phyloP scores from a whole-genome alignment of 2,888 invertebrate genomes.

The Doris montereyensis region DNA sequence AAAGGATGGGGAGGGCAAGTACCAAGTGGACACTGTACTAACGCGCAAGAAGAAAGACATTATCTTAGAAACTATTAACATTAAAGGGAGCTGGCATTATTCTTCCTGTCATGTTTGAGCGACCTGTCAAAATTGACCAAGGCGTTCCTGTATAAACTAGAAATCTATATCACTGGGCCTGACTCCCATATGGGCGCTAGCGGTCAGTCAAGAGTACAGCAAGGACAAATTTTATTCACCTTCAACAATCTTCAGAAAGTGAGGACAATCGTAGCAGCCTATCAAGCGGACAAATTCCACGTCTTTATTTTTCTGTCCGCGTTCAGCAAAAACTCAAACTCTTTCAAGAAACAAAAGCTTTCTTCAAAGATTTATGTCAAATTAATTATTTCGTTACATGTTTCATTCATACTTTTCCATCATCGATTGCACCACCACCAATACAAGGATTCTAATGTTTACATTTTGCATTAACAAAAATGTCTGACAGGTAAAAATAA shows the following conservation, averaged over 20 bases:
- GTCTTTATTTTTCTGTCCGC: too few species aligned
- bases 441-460: too few species aligned
- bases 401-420: too few species aligned
- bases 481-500: too few species aligned
- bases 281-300: slow-evolving; percentile 43
- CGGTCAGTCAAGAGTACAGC: slow-evolving; percentile 28
- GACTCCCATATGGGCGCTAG: slow-evolving; percentile 42
- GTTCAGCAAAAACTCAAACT: too few species aligned
- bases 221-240: slow-evolving; percentile 36
- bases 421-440: too few species aligned
- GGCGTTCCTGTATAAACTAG: slow-evolving; percentile 42
- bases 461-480: too few species aligned
- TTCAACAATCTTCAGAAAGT: slow-evolving; percentile 41
- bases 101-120: slow-evolving; percentile 44
- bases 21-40: slow-evolving; percentile 42
- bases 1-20: slow-evolving; percentile 42
- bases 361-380: too few species aligned
- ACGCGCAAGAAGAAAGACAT: slow-evolving; percentile 45
- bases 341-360: too few species aligned
- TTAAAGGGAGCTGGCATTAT: slow-evolving; percentile 45
- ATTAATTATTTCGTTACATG: too few species aligned
- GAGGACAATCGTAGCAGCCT: slow-evolving; percentile 40
- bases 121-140: slow-evolving; percentile 42
- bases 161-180: slow-evolving; percentile 44
- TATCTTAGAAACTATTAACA: slow-evolving; percentile 43